phyloP scores from a whole-genome alignment of 2,888 invertebrate species.

The Euphydryas editha region DNA sequence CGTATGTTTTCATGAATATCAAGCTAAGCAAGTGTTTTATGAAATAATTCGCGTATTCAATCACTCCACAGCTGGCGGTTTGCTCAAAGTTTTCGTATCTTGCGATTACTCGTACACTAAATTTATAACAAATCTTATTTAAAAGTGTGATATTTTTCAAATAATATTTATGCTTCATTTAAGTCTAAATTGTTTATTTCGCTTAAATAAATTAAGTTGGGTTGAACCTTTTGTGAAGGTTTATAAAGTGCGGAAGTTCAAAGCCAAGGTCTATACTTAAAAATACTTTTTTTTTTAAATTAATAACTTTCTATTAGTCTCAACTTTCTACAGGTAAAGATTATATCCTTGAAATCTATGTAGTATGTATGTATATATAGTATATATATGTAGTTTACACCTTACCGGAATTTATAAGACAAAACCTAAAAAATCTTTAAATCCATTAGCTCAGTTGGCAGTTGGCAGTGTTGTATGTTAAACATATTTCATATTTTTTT shows the following conservation, averaged over 20 bases:
- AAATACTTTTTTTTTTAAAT: too few relatives aligned
- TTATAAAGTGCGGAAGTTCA: neutral
- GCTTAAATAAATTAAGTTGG: neutral
- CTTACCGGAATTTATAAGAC: too few relatives aligned
- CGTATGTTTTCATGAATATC: conserved; percentile 26
- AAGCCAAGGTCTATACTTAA: too few relatives aligned
- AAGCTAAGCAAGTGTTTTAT: conserved; percentile 36
- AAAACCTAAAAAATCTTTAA: too few relatives aligned
- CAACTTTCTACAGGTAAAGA: too few relatives aligned
- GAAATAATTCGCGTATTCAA: conserved; percentile 43
- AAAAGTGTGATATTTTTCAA: neutral
- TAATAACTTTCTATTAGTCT: too few relatives aligned
- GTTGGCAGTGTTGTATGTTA: too few relatives aligned
- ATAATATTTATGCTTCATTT: conserved; percentile 10
- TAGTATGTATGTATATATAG: too few relatives aligned
- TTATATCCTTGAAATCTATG: too few relatives aligned
- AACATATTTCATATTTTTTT: too few relatives aligned
- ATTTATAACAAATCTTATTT: conserved; percentile 20
- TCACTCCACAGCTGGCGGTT: conserved; percentile 41
- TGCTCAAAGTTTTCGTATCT: conserved; percentile 39
- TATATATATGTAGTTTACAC: too few relatives aligned
- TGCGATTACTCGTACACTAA: conserved; percentile 36
- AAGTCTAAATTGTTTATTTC: neutral
- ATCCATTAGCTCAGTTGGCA: too few relatives aligned
- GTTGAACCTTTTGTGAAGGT: neutral